Conservation (phyloP, 2,797 vertebrate genomes). For the Falco novaeseelandiae region DNA sequence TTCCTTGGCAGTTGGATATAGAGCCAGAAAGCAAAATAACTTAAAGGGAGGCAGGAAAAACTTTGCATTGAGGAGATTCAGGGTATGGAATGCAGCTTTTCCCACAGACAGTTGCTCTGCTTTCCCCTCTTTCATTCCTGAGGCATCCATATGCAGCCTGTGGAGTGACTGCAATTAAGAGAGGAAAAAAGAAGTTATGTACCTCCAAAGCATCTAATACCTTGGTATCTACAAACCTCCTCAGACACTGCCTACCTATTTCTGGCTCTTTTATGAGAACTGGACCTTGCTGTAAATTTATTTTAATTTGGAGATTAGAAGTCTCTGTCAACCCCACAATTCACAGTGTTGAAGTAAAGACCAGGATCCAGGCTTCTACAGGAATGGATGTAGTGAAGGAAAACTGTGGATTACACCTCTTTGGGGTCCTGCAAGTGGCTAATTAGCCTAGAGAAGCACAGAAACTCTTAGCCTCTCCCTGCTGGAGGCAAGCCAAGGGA, state of each 20-base stretch:
- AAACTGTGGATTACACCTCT: not conserved
- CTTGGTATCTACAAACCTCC: not conserved
- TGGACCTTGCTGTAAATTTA: not conserved
- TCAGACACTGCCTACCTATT: not conserved
- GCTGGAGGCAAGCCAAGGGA: slow-evolving; percentile 30
- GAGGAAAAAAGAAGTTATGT: not conserved
- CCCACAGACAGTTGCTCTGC: not conserved
- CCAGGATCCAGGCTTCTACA: not conserved
- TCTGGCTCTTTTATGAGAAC: not conserved
- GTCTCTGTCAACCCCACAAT: not conserved
- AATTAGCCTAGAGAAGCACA: not conserved
- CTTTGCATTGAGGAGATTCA: not conserved
- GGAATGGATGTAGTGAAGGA: not conserved
- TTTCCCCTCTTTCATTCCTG: not conserved
- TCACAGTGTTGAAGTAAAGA: not conserved
- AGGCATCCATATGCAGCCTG: not conserved
- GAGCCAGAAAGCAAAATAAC: slow-evolving; percentile 33
- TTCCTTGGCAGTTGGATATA: not conserved
- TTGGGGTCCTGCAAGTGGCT: not conserved
- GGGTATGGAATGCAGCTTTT: not conserved
- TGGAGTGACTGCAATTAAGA: not conserved
- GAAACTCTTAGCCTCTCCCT: slow-evolving; percentile 4
- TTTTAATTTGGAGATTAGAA: not conserved
- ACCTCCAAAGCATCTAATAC: not conserved
- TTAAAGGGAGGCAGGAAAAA: not conserved